Evolutionary conservation across 2,888 invertebrate species (phyloP).

Genomic region (Zeuzera pyrina): DNA sequence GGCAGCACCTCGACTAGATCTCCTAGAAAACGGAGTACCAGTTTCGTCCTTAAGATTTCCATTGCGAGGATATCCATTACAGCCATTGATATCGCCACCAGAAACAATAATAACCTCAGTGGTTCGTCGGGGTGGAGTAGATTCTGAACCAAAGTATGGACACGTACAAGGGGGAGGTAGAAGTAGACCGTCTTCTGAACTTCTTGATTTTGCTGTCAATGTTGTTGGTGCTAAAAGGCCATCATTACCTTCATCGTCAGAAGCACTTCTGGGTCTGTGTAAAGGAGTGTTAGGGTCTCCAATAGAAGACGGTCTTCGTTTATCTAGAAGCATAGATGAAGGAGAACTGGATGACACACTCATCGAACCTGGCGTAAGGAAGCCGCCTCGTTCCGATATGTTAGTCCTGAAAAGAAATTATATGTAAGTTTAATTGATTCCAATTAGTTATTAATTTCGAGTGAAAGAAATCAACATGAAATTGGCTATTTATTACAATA

Average conservation of each 20-base stretch:
- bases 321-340: slow-evolving; percentile 60
- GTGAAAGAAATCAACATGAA: no score
- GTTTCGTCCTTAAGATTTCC: slow-evolving; percentile 51
- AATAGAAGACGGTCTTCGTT: slow-evolving; percentile 50
- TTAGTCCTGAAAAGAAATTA: slow-evolving; percentile 52
- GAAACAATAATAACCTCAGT: slow-evolving; percentile 70
- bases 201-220: slow-evolving; percentile 54
- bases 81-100: slow-evolving; percentile 63
- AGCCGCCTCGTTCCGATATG: slow-evolving; percentile 53
- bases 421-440: no score
- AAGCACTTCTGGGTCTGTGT: slow-evolving; percentile 56
- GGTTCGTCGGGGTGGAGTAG: slow-evolving; percentile 63
- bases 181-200: slow-evolving; percentile 65
- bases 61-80: slow-evolving; percentile 50
- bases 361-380: slow-evolving; percentile 59
- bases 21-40: slow-evolving; percentile 62
- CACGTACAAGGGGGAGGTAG: slow-evolving; percentile 86
- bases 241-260: slow-evolving; percentile 56
- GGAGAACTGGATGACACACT: slow-evolving; percentile 64
- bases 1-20: slow-evolving; percentile 76
- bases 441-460: no score
- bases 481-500: no score
- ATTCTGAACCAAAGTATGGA: slow-evolving; percentile 84
- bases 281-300: slow-evolving; percentile 44
- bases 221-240: slow-evolving; percentile 49